Percentiles rank a stretch among this genome's conserved stretches.
Conservation (phyloP, 2,113 vertebrate genomes). For the Oryzias curvinotus region DNA sequence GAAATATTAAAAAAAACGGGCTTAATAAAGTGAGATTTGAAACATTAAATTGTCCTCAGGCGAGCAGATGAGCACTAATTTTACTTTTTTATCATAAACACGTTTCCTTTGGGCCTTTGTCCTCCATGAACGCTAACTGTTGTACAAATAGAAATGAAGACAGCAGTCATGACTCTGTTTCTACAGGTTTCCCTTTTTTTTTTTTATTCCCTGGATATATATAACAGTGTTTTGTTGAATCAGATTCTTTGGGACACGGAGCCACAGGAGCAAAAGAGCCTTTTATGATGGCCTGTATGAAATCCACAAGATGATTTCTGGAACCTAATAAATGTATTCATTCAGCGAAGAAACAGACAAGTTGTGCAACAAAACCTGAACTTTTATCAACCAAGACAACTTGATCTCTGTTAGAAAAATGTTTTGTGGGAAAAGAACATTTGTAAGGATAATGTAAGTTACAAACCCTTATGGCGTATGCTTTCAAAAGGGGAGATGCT, state of each 20-base stretch:
- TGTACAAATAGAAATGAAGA: conserved; percentile 28
- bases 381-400: no score
- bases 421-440: no score
- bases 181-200: conserved; percentile 12
- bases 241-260: conserved; percentile 53
- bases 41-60: conserved; percentile 26
- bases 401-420: no score
- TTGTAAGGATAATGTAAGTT: no score
- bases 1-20: conserved; percentile 19
- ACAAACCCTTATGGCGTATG: no score
- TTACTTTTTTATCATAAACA: conserved; percentile 47
- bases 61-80: conserved; percentile 42
- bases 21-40: neutral
- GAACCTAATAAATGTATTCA: no score
- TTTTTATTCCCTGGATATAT: conserved; percentile 28
- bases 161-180: conserved; percentile 24
- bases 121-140: conserved; percentile 14
- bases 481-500: no score
- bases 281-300: conserved; percentile 8
- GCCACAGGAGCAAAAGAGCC: conserved; percentile 21
- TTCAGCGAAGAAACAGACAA: no score
- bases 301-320: neutral
- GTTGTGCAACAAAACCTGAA: no score
- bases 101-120: conserved; percentile 48
- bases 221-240: conserved; percentile 6